These are phyloP conservation scores for Ricordea florida DNA, from an alignment of 92 coral and sea anemone species.

Conservation along the genomic window DNA sequence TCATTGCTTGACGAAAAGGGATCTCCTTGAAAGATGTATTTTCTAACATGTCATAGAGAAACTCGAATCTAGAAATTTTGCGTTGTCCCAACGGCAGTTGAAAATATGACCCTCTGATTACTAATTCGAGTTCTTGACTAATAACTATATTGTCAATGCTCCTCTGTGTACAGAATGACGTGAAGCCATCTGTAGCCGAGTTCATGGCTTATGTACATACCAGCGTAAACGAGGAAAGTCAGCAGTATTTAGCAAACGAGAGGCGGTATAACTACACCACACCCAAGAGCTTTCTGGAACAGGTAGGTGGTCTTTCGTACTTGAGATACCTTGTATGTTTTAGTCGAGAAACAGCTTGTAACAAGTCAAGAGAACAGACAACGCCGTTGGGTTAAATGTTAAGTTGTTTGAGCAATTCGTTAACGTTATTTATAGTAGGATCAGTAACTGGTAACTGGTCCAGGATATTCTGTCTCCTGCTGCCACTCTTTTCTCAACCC, in stretches of 20 bases:
- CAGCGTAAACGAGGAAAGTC: constrained; percentile 96
- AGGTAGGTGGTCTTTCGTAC: constrained; percentile 47
- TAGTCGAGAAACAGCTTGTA: too few species aligned
- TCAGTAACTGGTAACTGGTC: too few species aligned
- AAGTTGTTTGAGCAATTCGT: too few species aligned
- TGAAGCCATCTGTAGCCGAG: constrained; percentile 88
- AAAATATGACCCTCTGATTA: background rate
- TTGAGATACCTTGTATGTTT: too few species aligned
- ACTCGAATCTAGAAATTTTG: background rate
- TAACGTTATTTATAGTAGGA: too few species aligned
- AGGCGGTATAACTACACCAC: constrained; percentile 99
- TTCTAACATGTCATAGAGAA: background rate
- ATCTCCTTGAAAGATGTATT: background rate
- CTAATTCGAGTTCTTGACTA: background rate
- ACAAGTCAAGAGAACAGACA: too few species aligned
- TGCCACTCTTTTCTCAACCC: too few species aligned
- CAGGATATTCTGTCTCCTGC: too few species aligned
- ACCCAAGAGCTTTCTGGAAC: constrained; percentile 99
- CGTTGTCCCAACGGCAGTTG: too few species aligned
- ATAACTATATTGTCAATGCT: background rate
- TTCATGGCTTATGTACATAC: constrained; percentile 98
- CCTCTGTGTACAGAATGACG: constrained; percentile 64
- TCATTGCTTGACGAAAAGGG: background rate
- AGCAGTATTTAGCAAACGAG: constrained; percentile 85
- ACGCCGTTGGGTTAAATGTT: too few species aligned